phyloP scores from a whole-genome alignment of 2,888 invertebrate species.

The Tetramorium bicarinatum region DNA sequence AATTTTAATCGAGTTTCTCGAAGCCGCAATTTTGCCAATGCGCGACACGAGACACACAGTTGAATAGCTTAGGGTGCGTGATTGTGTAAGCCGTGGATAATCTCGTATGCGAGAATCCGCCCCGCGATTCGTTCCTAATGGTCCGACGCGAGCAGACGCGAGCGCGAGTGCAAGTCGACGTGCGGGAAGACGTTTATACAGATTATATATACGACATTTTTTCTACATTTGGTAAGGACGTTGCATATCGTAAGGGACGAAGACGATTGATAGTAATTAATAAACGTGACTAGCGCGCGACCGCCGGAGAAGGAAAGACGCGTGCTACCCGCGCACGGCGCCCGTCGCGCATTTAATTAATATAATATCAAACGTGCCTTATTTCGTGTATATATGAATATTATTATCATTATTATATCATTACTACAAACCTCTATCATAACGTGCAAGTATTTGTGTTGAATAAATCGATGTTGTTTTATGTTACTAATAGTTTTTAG shows the following conservation, averaged over 20 bases:
- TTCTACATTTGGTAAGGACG: conserved; percentile 84
- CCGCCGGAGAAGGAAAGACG: neutral
- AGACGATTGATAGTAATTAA: conserved; percentile 47
- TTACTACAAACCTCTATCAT: conserved; percentile 82
- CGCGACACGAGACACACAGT: conserved; percentile 16
- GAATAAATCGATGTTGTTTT: conserved; percentile 86
- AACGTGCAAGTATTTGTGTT: conserved; percentile 85
- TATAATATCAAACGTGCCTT: conserved; percentile 86
- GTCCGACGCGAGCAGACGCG: conserved; percentile 38
- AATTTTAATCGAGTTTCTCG: conserved; percentile 44
- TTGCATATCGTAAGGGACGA: conserved; percentile 83
- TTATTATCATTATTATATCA: conserved; percentile 80
- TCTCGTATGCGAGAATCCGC: conserved; percentile 17
- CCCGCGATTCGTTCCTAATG: conserved; percentile 15
- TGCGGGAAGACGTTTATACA: conserved; percentile 75
- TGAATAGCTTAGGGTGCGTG: conserved; percentile 32
- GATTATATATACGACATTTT: conserved; percentile 82
- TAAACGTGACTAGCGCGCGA: conserved; percentile 39
- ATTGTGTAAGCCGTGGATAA: conserved; percentile 31
- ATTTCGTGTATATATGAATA: conserved; percentile 83
- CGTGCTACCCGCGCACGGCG: conserved; percentile 62
- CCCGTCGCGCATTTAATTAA: conserved; percentile 80
- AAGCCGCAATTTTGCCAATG: conserved; percentile 45
- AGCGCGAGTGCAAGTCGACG: conserved; percentile 68
- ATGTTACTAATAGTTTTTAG: conserved; percentile 76